phyloP scores from a whole-genome alignment of 2,113 vertebrate genomes.

The Tor tambroides region DNA sequence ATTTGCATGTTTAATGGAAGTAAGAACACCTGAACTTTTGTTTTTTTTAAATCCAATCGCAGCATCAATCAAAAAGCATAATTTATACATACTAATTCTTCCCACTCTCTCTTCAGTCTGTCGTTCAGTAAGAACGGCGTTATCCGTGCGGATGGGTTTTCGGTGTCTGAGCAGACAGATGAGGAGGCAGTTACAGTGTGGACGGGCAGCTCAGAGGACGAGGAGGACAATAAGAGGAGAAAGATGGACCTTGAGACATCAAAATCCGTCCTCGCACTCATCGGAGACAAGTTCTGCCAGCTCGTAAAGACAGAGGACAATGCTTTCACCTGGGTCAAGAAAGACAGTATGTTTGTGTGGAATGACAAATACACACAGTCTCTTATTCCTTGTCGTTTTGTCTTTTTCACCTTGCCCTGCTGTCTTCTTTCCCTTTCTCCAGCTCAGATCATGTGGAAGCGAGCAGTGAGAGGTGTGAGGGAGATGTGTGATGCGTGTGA shows the following conservation, averaged over 20 bases:
- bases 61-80: too few species aligned
- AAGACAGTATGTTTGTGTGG: slow-evolving; percentile 76
- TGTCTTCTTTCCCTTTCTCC: slow-evolving; percentile 68
- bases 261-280: slow-evolving; percentile 85
- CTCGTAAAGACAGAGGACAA: slow-evolving; percentile 86
- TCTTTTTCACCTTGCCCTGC: slow-evolving; percentile 2
- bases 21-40: too few species aligned
- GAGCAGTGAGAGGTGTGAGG: slow-evolving; percentile 87
- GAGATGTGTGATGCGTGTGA: slow-evolving; percentile 93
- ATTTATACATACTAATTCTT: not conserved
- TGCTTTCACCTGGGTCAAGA: slow-evolving; percentile 87
- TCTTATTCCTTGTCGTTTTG: slow-evolving; percentile 22
- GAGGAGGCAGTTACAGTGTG: slow-evolving; percentile 78
- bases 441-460: slow-evolving; percentile 93
- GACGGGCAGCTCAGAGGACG: slow-evolving; percentile 41
- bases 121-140: slow-evolving; percentile 91
- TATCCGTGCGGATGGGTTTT: slow-evolving; percentile 88
- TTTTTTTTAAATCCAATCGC: too few species aligned
- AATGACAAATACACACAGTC: not conserved
- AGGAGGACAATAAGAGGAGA: slow-evolving; percentile 70
- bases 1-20: not conserved
- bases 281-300: slow-evolving; percentile 89
- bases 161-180: slow-evolving; percentile 86
- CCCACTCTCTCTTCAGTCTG: slow-evolving; percentile 69
- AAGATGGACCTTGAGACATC: slow-evolving; percentile 84